Evolutionary conservation across 2,888 invertebrate species (phyloP), one percentile per base, ranked within the genome.

Genomic region (Acronicta leporina): DNA sequence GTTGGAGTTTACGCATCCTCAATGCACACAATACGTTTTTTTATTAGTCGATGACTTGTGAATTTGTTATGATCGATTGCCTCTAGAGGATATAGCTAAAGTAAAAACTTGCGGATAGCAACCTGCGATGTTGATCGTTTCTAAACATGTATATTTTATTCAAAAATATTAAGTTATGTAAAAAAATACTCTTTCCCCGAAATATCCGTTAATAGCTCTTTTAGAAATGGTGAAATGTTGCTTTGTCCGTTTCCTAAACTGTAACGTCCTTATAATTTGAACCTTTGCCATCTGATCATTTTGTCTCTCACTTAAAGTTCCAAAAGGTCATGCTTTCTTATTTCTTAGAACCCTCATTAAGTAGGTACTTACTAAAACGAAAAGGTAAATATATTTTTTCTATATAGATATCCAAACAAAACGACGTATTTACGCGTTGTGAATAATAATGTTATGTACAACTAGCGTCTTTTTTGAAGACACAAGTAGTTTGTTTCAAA

Each of bases 41-140:
- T 92, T 91, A 88, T 91, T 82, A 90, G 83, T 80, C 91, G 94
- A 94, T 94, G 94, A 94, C 94, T 94, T 90, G 94, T 94, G 94
- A 94, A 94, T 93, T 94, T 93, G 90, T 90, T 88, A 83, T 93
- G 94, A 94, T 94, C 84, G 94, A 94, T 94, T 79, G 87, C 83
- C 87, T 83, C 77, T 75, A 68, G 82, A 85, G 87, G 76, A 75
- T 79, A 64, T 73, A 57, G 64, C 58, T 68, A 51, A 68, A 76
- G 63, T 79, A 86, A 87, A 87, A 88, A 84, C 81, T 81, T 83
- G 84, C 77, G 75, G 82, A 90, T 82, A 78, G 81, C 80, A 84
- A 86, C 87, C 85, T 87, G 87, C 71, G 72, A 81, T 66, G 75
- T 77, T 67, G 55, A 74, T 65, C 45, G 42, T 76, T 75, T 77